A percentile compares a stretch with the other conserved stretches of the same genome.
Conservation (phyloP, 2,797 vertebrate genomes). For the Brachyalestes nurse region DNA sequence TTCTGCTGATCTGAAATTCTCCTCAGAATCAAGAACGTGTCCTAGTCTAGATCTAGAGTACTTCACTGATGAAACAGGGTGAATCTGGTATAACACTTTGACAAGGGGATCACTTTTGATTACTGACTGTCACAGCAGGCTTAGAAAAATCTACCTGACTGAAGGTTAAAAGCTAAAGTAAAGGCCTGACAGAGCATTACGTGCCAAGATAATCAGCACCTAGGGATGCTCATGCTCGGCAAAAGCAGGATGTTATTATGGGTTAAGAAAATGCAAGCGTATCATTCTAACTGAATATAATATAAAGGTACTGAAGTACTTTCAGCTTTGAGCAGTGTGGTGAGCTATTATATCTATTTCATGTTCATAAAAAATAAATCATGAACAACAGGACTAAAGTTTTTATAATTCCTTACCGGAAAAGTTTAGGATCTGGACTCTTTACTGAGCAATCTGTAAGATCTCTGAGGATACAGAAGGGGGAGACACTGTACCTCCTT, state of each 20-base stretch:
- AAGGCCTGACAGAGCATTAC: neutral
- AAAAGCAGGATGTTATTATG: neutral
- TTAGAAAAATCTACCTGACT: neutral
- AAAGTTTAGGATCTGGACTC: neutral
- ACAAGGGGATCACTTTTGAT: too few relatives aligned
- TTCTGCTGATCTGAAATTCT: too few relatives aligned
- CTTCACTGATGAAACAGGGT: too few relatives aligned
- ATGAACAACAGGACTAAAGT: neutral
- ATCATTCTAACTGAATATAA: neutral
- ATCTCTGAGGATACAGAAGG: slow-evolving; percentile 19
- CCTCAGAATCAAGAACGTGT: too few relatives aligned
- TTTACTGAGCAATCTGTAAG: neutral
- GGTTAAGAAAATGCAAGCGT: neutral
- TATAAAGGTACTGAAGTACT: neutral
- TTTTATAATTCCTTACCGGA: neutral
- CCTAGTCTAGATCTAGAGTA: too few relatives aligned
- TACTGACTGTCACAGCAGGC: too few relatives aligned
- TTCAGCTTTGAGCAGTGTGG: neutral
- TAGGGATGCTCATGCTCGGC: neutral
- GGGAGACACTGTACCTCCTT: slow-evolving; percentile 17
- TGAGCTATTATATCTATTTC: neutral
- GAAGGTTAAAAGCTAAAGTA: neutral
- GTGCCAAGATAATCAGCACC: neutral
- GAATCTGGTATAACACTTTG: too few relatives aligned
- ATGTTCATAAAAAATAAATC: neutral